These are phyloP conservation scores for Odontocerum albicorne DNA, from an alignment of 2,888 invertebrate genomes.

Conservation along the genomic window DNA sequence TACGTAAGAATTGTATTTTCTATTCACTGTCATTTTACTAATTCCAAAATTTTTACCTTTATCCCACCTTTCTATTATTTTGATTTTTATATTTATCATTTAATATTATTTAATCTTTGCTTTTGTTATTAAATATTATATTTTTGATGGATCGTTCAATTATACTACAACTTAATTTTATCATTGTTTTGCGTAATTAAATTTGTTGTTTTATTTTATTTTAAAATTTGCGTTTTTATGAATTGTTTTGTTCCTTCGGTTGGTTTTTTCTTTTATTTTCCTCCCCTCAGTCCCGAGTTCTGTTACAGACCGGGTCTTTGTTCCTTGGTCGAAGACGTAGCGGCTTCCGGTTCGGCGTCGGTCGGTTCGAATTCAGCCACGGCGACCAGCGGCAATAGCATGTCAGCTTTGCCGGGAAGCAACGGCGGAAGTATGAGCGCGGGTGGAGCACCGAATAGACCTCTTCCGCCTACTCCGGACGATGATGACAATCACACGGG, in stretches of 20 bases:
- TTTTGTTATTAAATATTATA: no score
- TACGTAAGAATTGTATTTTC: no score
- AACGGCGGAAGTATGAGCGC: conserved; percentile 43
- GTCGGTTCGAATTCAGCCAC: conserved; percentile 39
- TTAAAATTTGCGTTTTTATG: no score
- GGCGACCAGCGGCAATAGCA: conserved; percentile 41
- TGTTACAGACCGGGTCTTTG: conserved; percentile 77
- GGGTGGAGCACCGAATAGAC: conserved; percentile 83
- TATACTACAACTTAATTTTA: no score
- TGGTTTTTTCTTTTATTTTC: conserved; percentile 39
- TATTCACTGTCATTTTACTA: no score
- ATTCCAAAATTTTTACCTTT: no score
- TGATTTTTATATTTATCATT: no score
- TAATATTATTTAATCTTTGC: no score
- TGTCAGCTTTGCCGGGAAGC: conserved; percentile 48
- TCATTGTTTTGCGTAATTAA: no score
- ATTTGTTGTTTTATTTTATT: no score
- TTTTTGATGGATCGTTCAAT: no score
- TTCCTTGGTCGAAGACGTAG: conserved; percentile 60
- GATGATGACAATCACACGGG: conserved; percentile 81
- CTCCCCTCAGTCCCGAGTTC: conserved; percentile 74
- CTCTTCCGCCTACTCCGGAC: conserved; percentile 92
- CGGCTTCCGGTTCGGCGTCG: conserved; percentile 50
- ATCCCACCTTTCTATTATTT: no score
- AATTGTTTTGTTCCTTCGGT: conserved; percentile 27